phyloP scores from a whole-genome alignment of 2,113 vertebrate genomes.

The Bubo scandiacus region DNA sequence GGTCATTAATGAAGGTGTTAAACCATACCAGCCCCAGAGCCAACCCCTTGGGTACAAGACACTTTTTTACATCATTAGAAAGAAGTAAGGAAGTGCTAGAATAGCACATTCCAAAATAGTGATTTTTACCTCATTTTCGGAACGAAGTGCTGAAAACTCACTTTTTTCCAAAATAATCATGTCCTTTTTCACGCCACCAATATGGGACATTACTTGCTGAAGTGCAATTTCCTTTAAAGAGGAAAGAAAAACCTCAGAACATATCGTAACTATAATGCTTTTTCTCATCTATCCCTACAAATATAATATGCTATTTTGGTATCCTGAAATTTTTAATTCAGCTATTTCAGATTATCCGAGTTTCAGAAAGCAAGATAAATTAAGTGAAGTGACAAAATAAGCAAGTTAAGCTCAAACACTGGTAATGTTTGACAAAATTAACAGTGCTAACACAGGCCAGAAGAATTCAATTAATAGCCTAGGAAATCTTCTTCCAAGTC shows the following conservation, averaged over 20 bases:
- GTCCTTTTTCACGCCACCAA: constrained; percentile 91
- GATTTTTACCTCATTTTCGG: constrained; percentile 89
- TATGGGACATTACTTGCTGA: constrained; percentile 94
- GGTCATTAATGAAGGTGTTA: background rate
- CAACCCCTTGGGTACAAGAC: background rate
- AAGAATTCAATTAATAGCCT: background rate
- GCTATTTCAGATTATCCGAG: background rate
- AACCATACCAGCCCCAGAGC: background rate
- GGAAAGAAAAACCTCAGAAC: background rate
- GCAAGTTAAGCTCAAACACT: background rate
- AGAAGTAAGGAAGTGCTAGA: background rate
- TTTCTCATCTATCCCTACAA: background rate
- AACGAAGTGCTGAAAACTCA: constrained; percentile 90
- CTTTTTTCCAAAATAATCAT: constrained; percentile 99
- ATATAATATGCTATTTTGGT: background rate
- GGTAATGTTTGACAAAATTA: background rate
- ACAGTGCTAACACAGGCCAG: background rate
- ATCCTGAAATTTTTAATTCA: background rate
- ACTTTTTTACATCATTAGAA: background rate
- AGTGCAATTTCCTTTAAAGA: constrained; percentile 89
- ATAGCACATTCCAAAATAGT: background rate
- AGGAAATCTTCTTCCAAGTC: background rate
- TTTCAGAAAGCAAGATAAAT: background rate
- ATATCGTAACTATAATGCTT: background rate
- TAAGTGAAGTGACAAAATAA: background rate